Evolutionary conservation across 2,113 vertebrate species (phyloP).

Genomic region (Hyperopisus bebe): DNA sequence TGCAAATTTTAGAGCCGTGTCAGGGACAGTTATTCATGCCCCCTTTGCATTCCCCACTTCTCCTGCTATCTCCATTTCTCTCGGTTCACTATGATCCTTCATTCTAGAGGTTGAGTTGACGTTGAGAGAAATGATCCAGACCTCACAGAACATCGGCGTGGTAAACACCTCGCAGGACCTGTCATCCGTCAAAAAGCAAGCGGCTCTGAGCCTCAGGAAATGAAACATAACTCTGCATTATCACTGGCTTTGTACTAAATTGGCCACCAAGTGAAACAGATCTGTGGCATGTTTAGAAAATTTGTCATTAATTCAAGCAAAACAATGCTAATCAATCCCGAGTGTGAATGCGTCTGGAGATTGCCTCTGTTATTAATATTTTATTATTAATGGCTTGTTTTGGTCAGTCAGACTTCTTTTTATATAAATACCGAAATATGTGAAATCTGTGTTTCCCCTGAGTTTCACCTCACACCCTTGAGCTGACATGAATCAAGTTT

Average conservation of each 20-base stretch:
- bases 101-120: background rate
- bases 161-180: constrained; percentile 10
- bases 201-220: constrained; percentile 30
- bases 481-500: background rate
- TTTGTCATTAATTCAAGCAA: constrained; percentile 50
- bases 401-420: background rate
- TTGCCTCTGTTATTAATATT: background rate
- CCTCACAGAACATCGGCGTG: constrained; percentile 18
- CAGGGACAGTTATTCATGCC: background rate
- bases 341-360: background rate
- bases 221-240: constrained; percentile 58
- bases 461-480: background rate
- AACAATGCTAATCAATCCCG: constrained; percentile 47
- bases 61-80: background rate
- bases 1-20: background rate
- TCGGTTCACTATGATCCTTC: background rate
- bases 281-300: constrained; percentile 46
- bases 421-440: background rate
- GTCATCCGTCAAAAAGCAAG: constrained; percentile 41
- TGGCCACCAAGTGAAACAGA: constrained; percentile 49
- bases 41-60: background rate
- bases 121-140: background rate
- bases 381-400: background rate
- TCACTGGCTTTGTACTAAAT: constrained; percentile 45
- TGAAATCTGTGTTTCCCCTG: background rate